Evolutionary conservation across 2,888 invertebrate species (phyloP).

Genomic region (Cryptophagus acutangulus): DNA sequence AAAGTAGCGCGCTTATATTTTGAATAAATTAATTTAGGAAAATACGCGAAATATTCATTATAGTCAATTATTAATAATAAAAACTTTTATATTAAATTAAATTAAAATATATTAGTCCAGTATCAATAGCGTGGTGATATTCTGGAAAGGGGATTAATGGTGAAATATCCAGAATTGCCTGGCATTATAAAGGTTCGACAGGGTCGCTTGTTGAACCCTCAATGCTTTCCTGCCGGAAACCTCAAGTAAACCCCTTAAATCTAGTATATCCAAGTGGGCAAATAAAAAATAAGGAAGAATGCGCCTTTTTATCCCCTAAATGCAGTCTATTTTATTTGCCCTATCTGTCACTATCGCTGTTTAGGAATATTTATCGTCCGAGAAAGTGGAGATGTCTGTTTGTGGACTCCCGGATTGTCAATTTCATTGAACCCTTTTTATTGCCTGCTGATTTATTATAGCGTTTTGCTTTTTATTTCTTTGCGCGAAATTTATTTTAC

Average conservation of each 20-base stretch:
- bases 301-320: constrained; percentile 39
- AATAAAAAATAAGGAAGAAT: constrained; percentile 39
- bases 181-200: too few species aligned
- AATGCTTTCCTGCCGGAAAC: constrained; percentile 16
- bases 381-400: constrained; percentile 26
- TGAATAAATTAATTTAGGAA: too few species aligned
- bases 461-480: constrained; percentile 1
- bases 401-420: constrained; percentile 21
- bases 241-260: constrained; percentile 37
- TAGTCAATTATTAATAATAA: too few species aligned
- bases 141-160: too few species aligned
- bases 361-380: constrained; percentile 37
- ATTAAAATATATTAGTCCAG: too few species aligned
- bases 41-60: too few species aligned
- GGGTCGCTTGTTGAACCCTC: constrained; percentile 6
- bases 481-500: too few species aligned
- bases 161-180: too few species aligned
- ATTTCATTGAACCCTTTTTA: constrained; percentile 15
- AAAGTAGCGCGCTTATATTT: too few species aligned
- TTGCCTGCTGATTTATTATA: constrained; percentile 5
- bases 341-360: constrained; percentile 42
- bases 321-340: constrained; percentile 40
- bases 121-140: too few species aligned
- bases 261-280: constrained; percentile 41
- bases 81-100: too few species aligned